These are phyloP conservation scores for Eurystomus gularis DNA, from an alignment of 2,113 vertebrate genomes.

Conservation along the genomic window DNA sequence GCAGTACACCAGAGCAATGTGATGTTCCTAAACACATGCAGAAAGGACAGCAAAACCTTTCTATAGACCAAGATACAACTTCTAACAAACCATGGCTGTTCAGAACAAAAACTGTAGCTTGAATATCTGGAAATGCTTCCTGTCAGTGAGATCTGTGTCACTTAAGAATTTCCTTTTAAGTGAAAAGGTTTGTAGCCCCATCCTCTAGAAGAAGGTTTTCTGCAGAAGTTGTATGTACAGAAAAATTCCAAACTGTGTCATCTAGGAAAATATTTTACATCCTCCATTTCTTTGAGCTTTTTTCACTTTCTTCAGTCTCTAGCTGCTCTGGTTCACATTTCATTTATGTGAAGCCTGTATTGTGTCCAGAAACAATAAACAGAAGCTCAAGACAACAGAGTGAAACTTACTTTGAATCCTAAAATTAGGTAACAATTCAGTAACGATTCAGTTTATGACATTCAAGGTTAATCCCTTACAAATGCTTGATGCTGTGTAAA, in stretches of 20 bases:
- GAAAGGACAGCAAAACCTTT: background rate
- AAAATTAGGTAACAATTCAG: background rate
- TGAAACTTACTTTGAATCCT: background rate
- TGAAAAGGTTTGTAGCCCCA: background rate
- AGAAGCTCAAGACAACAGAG: background rate
- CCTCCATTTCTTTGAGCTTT: background rate
- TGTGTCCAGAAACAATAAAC: background rate
- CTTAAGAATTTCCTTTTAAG: background rate
- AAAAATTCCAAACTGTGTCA: background rate
- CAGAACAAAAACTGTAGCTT: background rate
- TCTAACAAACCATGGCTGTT: background rate
- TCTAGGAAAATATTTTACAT: background rate
- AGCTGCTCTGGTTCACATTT: background rate
- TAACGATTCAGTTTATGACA: background rate
- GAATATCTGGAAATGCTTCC: background rate
- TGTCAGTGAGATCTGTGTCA: background rate
- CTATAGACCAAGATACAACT: background rate
- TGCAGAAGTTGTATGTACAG: background rate
- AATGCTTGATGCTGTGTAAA: constrained; percentile 25
- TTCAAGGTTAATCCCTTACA: background rate
- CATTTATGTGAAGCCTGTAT: background rate
- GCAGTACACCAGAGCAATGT: background rate
- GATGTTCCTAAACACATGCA: background rate
- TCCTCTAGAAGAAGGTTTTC: background rate
- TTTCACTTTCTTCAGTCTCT: background rate